Base-by-base conservation (phyloP, 2,888 invertebrate genomes). In the Tineola bisselliella region DNA sequence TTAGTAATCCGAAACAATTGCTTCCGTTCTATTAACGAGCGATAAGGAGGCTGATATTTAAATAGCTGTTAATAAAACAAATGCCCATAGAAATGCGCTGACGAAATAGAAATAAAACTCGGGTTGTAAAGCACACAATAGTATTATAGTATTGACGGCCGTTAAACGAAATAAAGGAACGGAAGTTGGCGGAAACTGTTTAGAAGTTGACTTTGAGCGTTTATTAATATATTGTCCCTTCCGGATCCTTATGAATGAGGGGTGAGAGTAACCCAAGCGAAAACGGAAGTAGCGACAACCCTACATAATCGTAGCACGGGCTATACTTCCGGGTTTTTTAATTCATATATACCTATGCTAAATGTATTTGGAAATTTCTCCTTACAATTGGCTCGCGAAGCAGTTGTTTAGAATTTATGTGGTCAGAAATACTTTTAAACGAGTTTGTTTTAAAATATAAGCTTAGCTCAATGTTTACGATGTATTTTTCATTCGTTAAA, bases 201-300 rank as follows among this genome's bases (percentile, higher is more conserved):
- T 77, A 79, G 80, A 75, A 70, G 73, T 79, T 82, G 79, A 80
- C 81, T 83, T 76, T 72, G 74, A 78, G 73, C 74, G 70, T 72
- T 77, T 82, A 81, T 77, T 78, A 77, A 77, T 76, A 79, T n/a
- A 77, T 75, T 73, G 79, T 77, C 76, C 79, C 76, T 80, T 82
- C 83, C 83, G 82, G 79, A 81, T 74, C 84, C 81, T 71, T 83
- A 82, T 77, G 15, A 38, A 44, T 65, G 64, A 66, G 72, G 84
- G 84, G 83, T 81, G 76, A 71, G 74, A 76, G 72, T 72, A 76
- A 73, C 73, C 79, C 69, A 70, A 67, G 73, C 75, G 70, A 82
- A 83, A 84, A 77, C 86, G 87, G 87, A 87, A 86, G 84, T 84
- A 79, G 73, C 74, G 78, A 79, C 76, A 79, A 78, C 75, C 76